Percentiles rank a stretch among this genome's conserved stretches.
Conservation (phyloP, 1,140 invertebrate species). For the Nomia melanderi region DNA sequence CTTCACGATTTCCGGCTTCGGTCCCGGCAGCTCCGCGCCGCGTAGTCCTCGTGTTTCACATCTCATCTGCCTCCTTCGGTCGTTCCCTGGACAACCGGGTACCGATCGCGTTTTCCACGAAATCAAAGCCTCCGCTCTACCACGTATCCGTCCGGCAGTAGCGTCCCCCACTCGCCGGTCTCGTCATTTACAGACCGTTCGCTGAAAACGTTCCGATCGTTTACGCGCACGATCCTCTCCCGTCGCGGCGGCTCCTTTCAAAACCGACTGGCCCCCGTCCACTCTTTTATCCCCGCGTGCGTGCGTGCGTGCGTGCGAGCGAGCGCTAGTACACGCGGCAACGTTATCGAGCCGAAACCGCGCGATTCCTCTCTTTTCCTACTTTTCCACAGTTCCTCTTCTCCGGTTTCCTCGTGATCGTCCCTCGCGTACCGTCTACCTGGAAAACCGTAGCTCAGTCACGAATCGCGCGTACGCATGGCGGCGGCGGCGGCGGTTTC, state of each 20-base stretch:
- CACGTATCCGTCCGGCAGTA: conserved; percentile 19
- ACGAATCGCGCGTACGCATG: no score
- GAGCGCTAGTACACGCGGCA: no score
- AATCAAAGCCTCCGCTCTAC: conserved; percentile 1
- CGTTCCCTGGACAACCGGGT: background rate
- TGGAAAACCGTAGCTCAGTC: no score
- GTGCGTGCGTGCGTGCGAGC: no score
- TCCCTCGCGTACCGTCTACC: no score
- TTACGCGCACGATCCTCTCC: conserved; percentile 16
- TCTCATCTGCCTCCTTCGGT: conserved; percentile 67
- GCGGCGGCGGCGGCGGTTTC: no score
- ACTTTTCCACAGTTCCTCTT: no score
- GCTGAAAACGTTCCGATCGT: conserved; percentile 40
- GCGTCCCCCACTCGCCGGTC: conserved; percentile 1
- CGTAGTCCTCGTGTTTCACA: conserved; percentile 66
- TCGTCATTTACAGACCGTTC: conserved; percentile 37
- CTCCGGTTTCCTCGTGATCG: no score
- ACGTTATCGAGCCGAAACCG: background rate
- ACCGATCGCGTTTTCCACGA: conserved; percentile 2
- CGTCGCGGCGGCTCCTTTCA: conserved; percentile 10
- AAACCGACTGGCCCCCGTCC: background rate
- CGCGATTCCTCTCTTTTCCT: no score
- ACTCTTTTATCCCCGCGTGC: no score
- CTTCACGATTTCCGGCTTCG: conserved; percentile 53
- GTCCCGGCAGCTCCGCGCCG: conserved; percentile 48